phyloP scores from a whole-genome alignment of 2,113 vertebrate genomes.

The Vicugna pacos region DNA sequence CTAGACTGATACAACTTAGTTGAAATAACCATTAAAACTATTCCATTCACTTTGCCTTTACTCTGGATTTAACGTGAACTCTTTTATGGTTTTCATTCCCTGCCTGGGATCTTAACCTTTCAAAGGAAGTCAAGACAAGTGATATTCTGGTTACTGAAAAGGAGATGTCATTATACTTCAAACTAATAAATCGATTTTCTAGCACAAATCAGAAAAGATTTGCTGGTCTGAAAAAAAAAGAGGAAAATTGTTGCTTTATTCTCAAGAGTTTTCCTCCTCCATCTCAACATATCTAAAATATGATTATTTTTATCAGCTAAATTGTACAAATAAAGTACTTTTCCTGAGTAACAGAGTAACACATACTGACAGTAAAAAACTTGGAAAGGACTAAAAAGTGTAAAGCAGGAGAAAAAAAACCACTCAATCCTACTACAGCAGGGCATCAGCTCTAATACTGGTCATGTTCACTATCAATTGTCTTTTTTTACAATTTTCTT shows the following conservation, averaged over 20 bases:
- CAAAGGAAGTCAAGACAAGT: slow-evolving; percentile 13
- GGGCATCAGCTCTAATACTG: not conserved
- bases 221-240: not conserved
- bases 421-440: not conserved
- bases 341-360: not conserved
- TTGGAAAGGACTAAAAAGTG: not conserved
- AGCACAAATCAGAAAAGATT: not conserved
- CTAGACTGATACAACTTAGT: not conserved
- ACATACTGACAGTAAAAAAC: slow-evolving; percentile 12
- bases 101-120: not conserved
- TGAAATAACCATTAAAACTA: not conserved
- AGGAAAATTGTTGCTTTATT: not conserved
- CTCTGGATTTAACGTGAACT: not conserved
- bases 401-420: not conserved
- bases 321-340: not conserved
- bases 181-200: not conserved
- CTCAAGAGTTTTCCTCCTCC: not conserved
- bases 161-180: not conserved
- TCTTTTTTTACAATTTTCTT: not conserved
- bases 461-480: not conserved
- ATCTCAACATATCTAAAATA: slow-evolving; percentile 32
- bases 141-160: not conserved
- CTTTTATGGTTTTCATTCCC: not conserved
- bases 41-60: not conserved
- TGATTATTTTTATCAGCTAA: slow-evolving; percentile 41